A percentile compares a stretch with the other conserved stretches of the same genome.
Conservation (phyloP, 2,888 invertebrate species). For the Euzophera pinguis region DNA sequence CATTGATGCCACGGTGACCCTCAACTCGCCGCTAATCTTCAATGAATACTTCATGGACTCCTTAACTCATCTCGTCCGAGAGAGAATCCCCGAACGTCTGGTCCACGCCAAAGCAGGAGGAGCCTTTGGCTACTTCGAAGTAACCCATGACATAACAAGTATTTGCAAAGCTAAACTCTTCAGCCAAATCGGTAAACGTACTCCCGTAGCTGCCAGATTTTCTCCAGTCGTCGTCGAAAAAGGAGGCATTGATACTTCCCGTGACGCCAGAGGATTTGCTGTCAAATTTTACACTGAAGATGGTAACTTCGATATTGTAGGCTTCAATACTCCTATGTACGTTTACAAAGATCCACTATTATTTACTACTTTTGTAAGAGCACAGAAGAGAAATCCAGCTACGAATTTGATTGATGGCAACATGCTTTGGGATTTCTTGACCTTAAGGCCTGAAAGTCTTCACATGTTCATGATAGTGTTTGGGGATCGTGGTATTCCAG, state of each 20-base stretch:
- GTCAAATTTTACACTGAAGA: constrained; percentile 94
- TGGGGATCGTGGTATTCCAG: constrained; percentile 92
- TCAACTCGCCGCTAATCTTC: constrained; percentile 88
- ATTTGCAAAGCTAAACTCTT: constrained; percentile 88
- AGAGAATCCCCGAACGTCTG: constrained; percentile 94
- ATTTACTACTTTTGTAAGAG: constrained; percentile 94
- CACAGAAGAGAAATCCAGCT: constrained; percentile 94
- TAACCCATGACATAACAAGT: constrained; percentile 88
- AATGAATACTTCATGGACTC: constrained; percentile 88
- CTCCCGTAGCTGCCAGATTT: constrained; percentile 87
- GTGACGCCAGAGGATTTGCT: constrained; percentile 94
- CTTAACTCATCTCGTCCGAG: constrained; percentile 88
- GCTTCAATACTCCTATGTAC: constrained; percentile 93
- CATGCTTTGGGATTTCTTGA: constrained; percentile 95
- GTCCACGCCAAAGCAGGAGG: constrained; percentile 96
- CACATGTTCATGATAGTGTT: constrained; percentile 91
- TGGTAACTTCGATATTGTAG: constrained; percentile 94
- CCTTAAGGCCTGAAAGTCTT: constrained; percentile 88
- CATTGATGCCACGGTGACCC: constrained; percentile 85
- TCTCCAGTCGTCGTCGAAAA: constrained; percentile 90
- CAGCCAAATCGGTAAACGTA: constrained; percentile 85
- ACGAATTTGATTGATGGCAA: constrained; percentile 91
- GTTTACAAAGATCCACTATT: constrained; percentile 91
- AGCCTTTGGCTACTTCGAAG: constrained; percentile 91
- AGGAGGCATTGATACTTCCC: constrained; percentile 91